Conservation (phyloP, 2,797 vertebrate genomes). For the Phalloptychus januarius region DNA sequence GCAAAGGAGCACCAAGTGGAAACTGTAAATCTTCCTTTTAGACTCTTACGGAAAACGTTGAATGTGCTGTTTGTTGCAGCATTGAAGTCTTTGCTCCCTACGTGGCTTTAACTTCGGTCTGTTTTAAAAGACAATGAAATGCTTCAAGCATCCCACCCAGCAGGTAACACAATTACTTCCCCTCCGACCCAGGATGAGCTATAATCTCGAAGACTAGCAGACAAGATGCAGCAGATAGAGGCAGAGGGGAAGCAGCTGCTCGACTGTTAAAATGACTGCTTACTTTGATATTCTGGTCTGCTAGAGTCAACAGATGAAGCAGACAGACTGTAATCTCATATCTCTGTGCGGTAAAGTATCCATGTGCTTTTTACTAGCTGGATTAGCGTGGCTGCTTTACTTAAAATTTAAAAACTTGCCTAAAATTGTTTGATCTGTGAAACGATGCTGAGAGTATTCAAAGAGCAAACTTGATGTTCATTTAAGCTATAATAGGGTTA, state of each 20-base stretch:
- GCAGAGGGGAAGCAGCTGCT: conserved; percentile 2
- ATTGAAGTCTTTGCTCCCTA: conserved; percentile 2
- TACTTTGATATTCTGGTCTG: background rate
- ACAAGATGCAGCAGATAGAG: conserved; percentile 18
- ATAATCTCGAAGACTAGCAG: conserved; percentile 19
- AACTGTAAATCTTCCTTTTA: conserved; percentile 1
- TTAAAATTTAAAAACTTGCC: conserved; percentile 21
- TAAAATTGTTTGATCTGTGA: conserved; percentile 11
- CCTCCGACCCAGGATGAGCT: conserved; percentile 10
- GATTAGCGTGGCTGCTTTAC: conserved; percentile 9
- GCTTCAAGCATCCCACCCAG: conserved; percentile 18
- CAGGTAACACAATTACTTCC: conserved; percentile 1
- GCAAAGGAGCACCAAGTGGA: conserved; percentile 23
- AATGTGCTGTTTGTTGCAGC: conserved; percentile 8
- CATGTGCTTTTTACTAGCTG: conserved; percentile 4
- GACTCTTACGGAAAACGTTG: background rate
- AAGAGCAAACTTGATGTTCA: conserved; percentile 6
- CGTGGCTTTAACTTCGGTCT: background rate
- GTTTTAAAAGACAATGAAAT: conserved; percentile 15
- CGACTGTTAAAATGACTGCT: background rate
- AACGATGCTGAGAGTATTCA: conserved; percentile 3
- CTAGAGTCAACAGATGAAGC: conserved; percentile 11
- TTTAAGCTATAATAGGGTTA: conserved; percentile 1
- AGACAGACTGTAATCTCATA: background rate
- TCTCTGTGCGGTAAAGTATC: conserved; percentile 7